Evolutionary conservation across 2,888 invertebrate species (phyloP).

Genomic region (Eristalis tenax): DNA sequence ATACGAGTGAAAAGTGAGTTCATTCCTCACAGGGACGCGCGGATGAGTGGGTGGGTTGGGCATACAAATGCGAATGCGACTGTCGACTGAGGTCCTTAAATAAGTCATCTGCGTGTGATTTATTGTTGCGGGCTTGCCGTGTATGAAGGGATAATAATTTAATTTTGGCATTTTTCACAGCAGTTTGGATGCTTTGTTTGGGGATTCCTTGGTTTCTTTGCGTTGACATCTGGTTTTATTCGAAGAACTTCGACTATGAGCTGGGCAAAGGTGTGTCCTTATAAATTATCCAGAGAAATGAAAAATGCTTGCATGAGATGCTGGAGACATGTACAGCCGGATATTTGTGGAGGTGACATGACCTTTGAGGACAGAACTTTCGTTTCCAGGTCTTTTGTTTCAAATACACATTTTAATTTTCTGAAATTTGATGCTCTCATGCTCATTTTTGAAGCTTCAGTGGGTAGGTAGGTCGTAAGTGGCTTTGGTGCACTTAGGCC

Average conservation of each 20-base stretch:
- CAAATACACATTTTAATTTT: no score
- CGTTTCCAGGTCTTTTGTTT: no score
- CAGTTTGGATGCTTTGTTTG: not conserved
- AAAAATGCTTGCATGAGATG: no score
- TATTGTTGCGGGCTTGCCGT: not conserved
- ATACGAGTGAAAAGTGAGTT: conserved; percentile 32
- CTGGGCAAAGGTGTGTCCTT: not conserved
- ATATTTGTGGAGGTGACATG: not conserved
- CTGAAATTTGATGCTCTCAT: no score
- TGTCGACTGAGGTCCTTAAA: conserved; percentile 4
- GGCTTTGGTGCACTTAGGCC: no score
- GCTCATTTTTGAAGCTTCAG: no score
- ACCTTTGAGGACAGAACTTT: no score
- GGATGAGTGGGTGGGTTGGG: not conserved
- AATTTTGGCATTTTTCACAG: conserved; percentile 9
- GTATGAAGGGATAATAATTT: not conserved
- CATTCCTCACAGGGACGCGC: not conserved
- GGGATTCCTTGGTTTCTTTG: not conserved
- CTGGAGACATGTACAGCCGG: no score
- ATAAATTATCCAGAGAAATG: not conserved
- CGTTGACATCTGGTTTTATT: not conserved
- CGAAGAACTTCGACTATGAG: not conserved
- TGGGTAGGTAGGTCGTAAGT: no score
- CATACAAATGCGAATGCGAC: not conserved
- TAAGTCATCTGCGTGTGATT: conserved; percentile 21